Percentiles rank a stretch among this genome's conserved stretches.
Conservation (phyloP, 2,113 vertebrate species). For the Proterorhinus semilunaris region DNA sequence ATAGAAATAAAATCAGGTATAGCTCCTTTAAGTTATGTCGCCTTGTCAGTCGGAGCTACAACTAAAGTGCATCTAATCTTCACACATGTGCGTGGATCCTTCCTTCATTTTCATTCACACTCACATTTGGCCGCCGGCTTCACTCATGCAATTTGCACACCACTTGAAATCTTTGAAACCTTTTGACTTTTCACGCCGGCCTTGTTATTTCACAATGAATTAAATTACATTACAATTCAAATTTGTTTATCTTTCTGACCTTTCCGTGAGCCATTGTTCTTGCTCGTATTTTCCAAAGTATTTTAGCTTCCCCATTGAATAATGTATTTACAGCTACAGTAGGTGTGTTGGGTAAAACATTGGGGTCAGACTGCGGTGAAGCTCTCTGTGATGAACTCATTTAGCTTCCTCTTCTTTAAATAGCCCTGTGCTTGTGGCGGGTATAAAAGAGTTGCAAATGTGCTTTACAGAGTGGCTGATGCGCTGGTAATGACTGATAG, state of each 20-base stretch:
- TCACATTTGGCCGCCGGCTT: not conserved
- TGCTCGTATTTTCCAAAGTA: not conserved
- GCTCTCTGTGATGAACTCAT: slow-evolving; percentile 20
- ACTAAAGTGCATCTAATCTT: no score
- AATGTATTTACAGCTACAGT: not conserved
- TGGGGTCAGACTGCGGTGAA: slow-evolving; percentile 32
- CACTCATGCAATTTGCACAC: not conserved
- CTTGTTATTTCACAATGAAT: not conserved
- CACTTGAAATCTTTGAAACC: not conserved
- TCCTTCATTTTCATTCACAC: not conserved
- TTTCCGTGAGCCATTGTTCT: not conserved
- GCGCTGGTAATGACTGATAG: slow-evolving; percentile 1
- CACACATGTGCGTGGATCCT: not conserved
- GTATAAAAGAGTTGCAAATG: slow-evolving; percentile 16
- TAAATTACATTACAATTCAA: not conserved
- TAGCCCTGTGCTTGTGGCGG: not conserved
- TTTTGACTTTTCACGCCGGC: not conserved
- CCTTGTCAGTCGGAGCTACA: no score
- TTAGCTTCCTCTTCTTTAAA: slow-evolving; percentile 30
- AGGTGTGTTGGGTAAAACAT: not conserved
- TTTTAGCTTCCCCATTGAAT: slow-evolving; percentile 1
- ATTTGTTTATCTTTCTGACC: not conserved
- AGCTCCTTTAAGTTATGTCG: no score
- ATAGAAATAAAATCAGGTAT: no score
- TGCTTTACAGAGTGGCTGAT: slow-evolving; percentile 4